Evolutionary conservation across 35 echinoderm and acorn worm species (phyloP), one percentile per base, ranked within the genome.

Genomic region (Heliocidaris erythrogramma): DNA sequence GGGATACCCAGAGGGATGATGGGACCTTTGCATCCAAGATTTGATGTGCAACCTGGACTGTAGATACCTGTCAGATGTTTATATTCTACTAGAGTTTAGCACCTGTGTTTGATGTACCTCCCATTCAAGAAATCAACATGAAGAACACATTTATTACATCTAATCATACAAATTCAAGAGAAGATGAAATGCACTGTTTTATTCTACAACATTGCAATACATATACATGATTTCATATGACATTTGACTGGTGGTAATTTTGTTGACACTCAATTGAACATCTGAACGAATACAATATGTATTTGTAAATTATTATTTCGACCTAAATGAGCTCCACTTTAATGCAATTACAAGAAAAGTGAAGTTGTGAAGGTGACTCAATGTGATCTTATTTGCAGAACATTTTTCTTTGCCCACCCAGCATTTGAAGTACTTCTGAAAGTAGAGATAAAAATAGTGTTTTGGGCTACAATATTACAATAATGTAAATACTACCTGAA

Each of bases 21-120:
- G 97, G 97, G 48, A 92, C 94, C 2, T 98, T 95, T 92, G 78
- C 97, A 85, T 91, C 95, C 17, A 98, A 96, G 93, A 98, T 98
- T 92, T 98, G 96, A 96, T 97, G 93, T 89, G 87, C 21, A 21
- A 89, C 87, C 5, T 86, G 52, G 27, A n/a, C 87, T 89, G 87
- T 89, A 89, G 31, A 89, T 89, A 89, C 87, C 35, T 21, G 2
- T 78, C 65, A 47, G 87, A 89, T 89, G 31, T 32, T 89, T 47
- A 89, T 89, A 89, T 32, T 48, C 87, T 89, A 89, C 87, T 89
- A 47, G 87, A 47, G 2, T 78, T 78, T 78, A 78, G 65, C 65
- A 78, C 65, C 65, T 21, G 18, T 78, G 65, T 78, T 78, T 24
- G 18, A 56, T 78, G 65, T 78, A 78, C 65, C 65, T 78, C 65